These are phyloP conservation scores for Solea senegalensis DNA, from an alignment of 2,113 vertebrate genomes.

Conservation along the genomic window DNA sequence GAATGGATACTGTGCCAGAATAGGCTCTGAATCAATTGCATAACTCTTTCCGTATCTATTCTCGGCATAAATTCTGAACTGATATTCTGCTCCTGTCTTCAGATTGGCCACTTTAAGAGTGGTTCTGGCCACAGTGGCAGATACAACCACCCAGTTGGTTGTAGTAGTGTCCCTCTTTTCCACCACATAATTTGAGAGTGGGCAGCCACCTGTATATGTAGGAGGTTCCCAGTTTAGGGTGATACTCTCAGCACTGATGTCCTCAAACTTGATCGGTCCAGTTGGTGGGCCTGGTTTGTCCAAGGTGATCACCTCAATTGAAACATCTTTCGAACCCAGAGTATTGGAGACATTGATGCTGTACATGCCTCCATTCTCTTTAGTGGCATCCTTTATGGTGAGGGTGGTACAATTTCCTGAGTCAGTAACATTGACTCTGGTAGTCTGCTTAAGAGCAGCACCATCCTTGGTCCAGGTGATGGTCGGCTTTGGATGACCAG, in stretches of 20 bases:
- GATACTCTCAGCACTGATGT: slow-evolving; percentile 94
- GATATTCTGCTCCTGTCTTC: slow-evolving; percentile 96
- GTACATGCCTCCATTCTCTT: slow-evolving; percentile 93
- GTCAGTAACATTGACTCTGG: slow-evolving; percentile 92
- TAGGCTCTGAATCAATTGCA: slow-evolving; percentile 88
- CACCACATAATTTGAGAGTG: slow-evolving; percentile 96
- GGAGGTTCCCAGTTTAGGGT: slow-evolving; percentile 95
- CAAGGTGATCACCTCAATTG: slow-evolving; percentile 91
- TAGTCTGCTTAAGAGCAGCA: slow-evolving; percentile 91
- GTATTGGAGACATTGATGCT: slow-evolving; percentile 88
- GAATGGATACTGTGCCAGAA: slow-evolving; percentile 96
- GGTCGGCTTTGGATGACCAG: slow-evolving; percentile 93
- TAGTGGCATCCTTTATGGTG: slow-evolving; percentile 91
- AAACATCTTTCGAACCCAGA: slow-evolving; percentile 90
- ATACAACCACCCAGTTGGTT: slow-evolving; percentile 91
- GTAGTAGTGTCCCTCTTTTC: slow-evolving; percentile 98
- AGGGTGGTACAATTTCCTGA: slow-evolving; percentile 84
- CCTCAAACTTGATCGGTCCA: slow-evolving; percentile 94
- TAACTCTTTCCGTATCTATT: slow-evolving; percentile 97
- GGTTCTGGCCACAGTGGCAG: slow-evolving; percentile 95
- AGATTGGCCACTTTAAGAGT: slow-evolving; percentile 92
- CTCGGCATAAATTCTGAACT: slow-evolving; percentile 96
- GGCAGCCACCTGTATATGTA: slow-evolving; percentile 92
- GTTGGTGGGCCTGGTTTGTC: slow-evolving; percentile 96
- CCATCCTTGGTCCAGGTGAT: slow-evolving; percentile 95